These are phyloP conservation scores for Rhadina sibilatrix DNA, from an alignment of 2,113 vertebrate species.

Conservation along the genomic window DNA sequence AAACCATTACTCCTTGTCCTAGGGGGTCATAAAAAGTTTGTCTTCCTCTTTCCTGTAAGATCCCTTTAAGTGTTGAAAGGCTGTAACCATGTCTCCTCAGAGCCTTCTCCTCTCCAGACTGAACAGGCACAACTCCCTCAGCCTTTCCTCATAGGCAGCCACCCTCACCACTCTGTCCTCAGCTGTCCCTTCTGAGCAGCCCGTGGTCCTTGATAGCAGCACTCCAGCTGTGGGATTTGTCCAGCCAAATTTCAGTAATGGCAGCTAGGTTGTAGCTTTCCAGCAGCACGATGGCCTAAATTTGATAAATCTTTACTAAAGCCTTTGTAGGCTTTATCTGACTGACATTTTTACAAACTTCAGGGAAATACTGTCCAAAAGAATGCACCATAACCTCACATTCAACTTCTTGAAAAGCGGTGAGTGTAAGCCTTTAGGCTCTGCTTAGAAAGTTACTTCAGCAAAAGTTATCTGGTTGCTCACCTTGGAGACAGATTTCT, in stretches of 20 bases:
- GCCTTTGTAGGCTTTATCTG: not conserved
- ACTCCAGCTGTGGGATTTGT: not conserved
- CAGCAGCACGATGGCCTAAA: not conserved
- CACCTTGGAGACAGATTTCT: not conserved
- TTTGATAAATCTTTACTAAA: not conserved
- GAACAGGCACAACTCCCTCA: not conserved
- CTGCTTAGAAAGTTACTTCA: not conserved
- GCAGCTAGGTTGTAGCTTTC: not conserved
- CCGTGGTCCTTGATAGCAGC: not conserved
- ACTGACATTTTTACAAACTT: not conserved
- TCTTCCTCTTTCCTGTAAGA: not conserved
- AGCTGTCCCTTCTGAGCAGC: not conserved
- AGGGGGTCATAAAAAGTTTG: not conserved
- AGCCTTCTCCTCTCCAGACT: not conserved
- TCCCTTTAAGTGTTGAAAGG: not conserved
- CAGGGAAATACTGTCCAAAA: not conserved
- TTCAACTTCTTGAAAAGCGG: not conserved
- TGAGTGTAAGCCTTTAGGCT: not conserved
- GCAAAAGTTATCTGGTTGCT: not conserved
- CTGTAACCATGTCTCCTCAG: rapidly evolving
- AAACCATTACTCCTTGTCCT: not conserved
- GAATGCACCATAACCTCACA: not conserved
- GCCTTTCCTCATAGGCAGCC: not conserved
- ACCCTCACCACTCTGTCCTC: not conserved
- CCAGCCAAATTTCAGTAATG: not conserved